Conservation (phyloP, 2,888 invertebrate species). For the Dryomyza anilis region DNA sequence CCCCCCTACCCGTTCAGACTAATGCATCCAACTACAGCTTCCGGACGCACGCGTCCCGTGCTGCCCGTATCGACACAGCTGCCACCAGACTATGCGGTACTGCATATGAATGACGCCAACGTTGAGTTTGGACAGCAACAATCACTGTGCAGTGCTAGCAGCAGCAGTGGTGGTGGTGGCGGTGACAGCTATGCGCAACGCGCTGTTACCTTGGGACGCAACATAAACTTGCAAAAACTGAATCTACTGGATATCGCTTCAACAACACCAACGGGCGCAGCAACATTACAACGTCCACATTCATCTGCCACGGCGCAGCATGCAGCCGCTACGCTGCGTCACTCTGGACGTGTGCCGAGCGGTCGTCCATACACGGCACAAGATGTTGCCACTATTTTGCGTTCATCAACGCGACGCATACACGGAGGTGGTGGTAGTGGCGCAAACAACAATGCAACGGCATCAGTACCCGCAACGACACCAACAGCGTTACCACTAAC, state of each 20-base stretch:
- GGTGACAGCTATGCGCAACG: constrained; percentile 44
- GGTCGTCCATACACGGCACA: constrained; percentile 39
- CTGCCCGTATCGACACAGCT: no score
- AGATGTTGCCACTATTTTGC: constrained; percentile 44
- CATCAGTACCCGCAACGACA: not conserved
- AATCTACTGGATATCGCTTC: constrained; percentile 5
- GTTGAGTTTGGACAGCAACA: constrained; percentile 35
- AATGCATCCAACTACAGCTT: no score
- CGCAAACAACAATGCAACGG: not conserved
- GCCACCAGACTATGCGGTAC: constrained; percentile 43
- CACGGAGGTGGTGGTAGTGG: not conserved
- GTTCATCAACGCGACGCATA: constrained; percentile 35
- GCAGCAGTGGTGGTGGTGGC: no score
- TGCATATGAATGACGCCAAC: constrained; percentile 37
- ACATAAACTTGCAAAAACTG: constrained; percentile 36
- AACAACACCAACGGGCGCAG: not conserved
- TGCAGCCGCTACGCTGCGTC: constrained; percentile 15
- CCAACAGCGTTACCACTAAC: not conserved
- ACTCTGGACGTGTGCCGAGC: not conserved
- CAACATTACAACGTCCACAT: constrained; percentile 18
- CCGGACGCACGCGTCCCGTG: constrained; percentile 10
- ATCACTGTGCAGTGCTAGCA: constrained; percentile 33
- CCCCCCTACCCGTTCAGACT: no score
- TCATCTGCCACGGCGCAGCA: no score
- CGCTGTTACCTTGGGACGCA: constrained; percentile 49